phyloP scores from a whole-genome alignment of 1,140 invertebrate genomes.

The Cyclina sinensis region DNA sequence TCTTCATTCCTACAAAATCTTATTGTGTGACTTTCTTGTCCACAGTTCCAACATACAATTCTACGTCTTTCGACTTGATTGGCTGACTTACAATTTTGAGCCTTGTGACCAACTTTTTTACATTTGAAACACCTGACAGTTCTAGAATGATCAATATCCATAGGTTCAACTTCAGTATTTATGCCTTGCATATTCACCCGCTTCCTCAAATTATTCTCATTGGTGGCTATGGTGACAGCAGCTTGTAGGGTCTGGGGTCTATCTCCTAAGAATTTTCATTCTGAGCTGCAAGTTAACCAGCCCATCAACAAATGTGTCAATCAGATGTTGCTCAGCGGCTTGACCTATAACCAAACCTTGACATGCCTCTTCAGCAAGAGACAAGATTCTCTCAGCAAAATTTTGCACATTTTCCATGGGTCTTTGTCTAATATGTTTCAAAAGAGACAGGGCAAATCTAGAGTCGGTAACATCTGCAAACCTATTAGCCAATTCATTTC shows the following conservation, averaged over 20 bases:
- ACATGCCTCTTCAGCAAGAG: too few relatives aligned
- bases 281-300: not conserved
- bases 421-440: too few relatives aligned
- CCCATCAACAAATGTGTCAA: slow-evolving; percentile 32
- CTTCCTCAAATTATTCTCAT: slow-evolving; percentile 26
- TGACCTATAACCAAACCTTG: too few relatives aligned
- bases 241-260: not conserved
- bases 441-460: too few relatives aligned
- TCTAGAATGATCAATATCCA: slow-evolving; percentile 40
- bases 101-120: not conserved
- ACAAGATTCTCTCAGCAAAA: too few relatives aligned
- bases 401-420: too few relatives aligned
- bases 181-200: not conserved
- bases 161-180: not conserved
- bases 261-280: not conserved
- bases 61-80: not conserved
- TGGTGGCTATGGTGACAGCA: not conserved
- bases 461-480: too few relatives aligned
- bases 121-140: slow-evolving; percentile 3
- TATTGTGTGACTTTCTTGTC: not conserved
- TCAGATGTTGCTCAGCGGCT: not conserved
- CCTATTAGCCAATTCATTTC: too few relatives aligned
- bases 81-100: not conserved
- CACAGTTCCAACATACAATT: slow-evolving; percentile 38
- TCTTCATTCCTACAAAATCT: slow-evolving; percentile 5